Percentiles rank a stretch among this genome's conserved stretches.
Evolutionary conservation across 2,797 vertebrate species (phyloP).

Genomic region (Babyrousa celebensis): DNA sequence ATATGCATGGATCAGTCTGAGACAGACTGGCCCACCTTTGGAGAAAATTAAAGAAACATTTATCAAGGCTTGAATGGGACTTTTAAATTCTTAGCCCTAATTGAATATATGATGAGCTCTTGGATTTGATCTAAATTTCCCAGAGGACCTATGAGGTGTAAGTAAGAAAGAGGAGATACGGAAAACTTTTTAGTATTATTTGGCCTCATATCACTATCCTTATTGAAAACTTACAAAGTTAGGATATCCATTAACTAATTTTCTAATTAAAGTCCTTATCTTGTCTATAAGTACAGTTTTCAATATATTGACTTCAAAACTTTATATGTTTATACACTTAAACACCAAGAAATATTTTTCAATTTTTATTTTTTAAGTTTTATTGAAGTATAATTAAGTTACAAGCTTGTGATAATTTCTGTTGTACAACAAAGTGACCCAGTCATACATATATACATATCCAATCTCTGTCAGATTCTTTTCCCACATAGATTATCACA

Average conservation of each 20-base stretch:
- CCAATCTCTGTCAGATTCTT: no score
- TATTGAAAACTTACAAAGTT: not conserved
- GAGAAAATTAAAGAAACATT: not conserved
- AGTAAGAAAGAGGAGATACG: not conserved
- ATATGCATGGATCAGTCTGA: not conserved
- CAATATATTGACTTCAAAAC: not conserved
- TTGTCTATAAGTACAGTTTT: conserved; percentile 33
- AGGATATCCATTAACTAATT: not conserved
- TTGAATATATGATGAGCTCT: not conserved
- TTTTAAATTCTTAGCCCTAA: conserved; percentile 37
- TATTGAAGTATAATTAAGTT: no score
- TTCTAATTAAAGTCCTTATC: conserved; percentile 53
- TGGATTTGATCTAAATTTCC: conserved; percentile 4
- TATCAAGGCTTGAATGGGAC: not conserved
- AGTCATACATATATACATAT: no score
- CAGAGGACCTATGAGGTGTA: not conserved
- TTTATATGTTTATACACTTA: not conserved
- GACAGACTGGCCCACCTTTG: not conserved
- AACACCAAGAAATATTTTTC: conserved; percentile 3
- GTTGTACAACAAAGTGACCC: no score
- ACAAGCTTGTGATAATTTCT: no score
- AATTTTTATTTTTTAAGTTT: no score
- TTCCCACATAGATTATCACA: no score
- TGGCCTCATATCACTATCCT: not conserved
- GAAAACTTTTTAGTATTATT: not conserved